Evolutionary conservation across 2,113 vertebrate genomes (phyloP).

Genomic region (Phrynosoma blainvillii): DNA sequence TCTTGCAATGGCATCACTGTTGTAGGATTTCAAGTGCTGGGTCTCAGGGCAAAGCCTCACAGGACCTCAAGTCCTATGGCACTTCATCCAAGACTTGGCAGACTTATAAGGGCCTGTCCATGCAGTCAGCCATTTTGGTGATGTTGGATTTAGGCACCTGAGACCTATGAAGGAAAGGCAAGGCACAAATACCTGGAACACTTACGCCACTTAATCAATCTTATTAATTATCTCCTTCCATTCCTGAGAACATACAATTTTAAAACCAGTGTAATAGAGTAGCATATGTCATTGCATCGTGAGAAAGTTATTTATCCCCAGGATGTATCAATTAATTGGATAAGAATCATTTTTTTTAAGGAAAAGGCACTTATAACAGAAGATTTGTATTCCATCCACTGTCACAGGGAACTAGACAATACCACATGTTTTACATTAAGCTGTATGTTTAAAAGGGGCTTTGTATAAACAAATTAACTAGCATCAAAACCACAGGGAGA

Average conservation of each 20-base stretch:
- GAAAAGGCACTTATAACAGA: background rate
- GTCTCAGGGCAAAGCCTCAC: too few species aligned
- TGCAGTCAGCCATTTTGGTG: too few species aligned
- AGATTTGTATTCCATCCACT: background rate
- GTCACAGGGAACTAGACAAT: background rate
- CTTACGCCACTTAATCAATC: background rate
- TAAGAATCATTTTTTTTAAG: background rate
- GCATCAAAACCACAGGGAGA: background rate
- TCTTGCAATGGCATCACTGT: too few species aligned
- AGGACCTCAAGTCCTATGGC: too few species aligned
- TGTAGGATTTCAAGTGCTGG: too few species aligned
- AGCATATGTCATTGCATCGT: background rate
- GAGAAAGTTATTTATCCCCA: background rate
- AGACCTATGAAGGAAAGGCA: background rate
- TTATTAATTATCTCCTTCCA: background rate
- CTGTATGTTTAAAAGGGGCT: background rate
- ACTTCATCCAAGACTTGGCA: too few species aligned
- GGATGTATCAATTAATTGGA: constrained; percentile 5
- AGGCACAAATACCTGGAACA: background rate
- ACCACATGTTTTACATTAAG: background rate
- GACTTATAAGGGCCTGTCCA: too few species aligned
- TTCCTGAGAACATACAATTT: background rate
- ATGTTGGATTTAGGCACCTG: background rate
- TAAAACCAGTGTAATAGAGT: background rate
- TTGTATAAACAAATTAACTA: constrained; percentile 25